Base-by-base conservation (phyloP, 2,888 invertebrate genomes). In the Cosmia trapezina region DNA sequence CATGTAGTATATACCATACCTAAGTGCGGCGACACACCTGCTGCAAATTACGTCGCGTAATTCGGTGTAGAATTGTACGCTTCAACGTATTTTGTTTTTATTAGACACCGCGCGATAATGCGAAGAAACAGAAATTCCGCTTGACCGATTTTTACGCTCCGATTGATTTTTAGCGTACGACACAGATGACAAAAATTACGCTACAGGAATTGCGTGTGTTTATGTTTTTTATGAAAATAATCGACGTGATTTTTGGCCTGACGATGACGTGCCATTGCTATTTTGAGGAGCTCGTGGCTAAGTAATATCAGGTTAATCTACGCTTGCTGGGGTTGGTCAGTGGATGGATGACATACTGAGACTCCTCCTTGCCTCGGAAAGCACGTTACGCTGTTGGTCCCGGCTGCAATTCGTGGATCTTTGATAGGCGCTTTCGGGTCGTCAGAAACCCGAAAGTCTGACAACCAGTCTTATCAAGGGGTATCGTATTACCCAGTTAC, bases 1-100 rank as follows among this genome's bases (percentile, higher is more conserved):
- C 87, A 86, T 87, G 87, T 83, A 70, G 80, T 59, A 73, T 68
- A 78, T 71, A 77, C 28, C 37, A 53, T 14, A 28, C 53, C 22
- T 73, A 22, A 79, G 79, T 49, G 53, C 17, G 47, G 43, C 9
- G 73, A 79, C 80, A 79, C 80, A 74, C 53, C 12, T 79, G 53
- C 5, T 33, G 28, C 7, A 56, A 60, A 54, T 43, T 37, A 17
- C 47, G 22, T 7, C 12, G 6, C 47, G 19, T n/a, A 33, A 54
- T 43, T 57, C 22, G 0, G 1, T 12, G 12, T 1, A 2, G 11
- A 49, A 33, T 8, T 22, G 9, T 73, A 3, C 2, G 3, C 12
- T 33, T 19, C 1, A 17, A 22, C 7, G 17, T 28, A 19, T 54
- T 54, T 47, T 0, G 17, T 43, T 33, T 7, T 14, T 49, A 28